Evolutionary conservation across 2,888 invertebrate species (phyloP).

Genomic region (Nomada fabriciana): DNA sequence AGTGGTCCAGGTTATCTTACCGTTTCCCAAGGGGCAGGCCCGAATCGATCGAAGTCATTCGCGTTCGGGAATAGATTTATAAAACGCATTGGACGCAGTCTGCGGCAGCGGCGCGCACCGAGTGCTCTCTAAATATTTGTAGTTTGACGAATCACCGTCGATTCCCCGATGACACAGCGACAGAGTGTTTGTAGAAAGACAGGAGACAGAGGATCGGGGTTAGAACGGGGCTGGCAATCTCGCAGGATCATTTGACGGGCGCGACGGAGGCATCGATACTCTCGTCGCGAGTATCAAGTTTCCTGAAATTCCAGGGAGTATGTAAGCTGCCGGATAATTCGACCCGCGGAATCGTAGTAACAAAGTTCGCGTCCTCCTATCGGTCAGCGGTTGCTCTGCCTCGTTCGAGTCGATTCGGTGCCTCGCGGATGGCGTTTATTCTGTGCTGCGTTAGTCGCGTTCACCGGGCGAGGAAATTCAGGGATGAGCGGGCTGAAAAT

Average conservation of each 20-base stretch:
- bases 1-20: no score
- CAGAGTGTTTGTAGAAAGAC: slow-evolving; percentile 41
- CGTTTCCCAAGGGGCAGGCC: background rate
- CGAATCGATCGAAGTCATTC: slow-evolving; percentile 14
- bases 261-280: slow-evolving; percentile 46
- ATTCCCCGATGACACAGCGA: slow-evolving; percentile 29
- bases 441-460: slow-evolving; percentile 3
- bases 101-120: background rate
- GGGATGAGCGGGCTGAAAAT: slow-evolving; percentile 9
- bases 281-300: slow-evolving; percentile 22
- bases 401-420: no score
- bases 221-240: slow-evolving; percentile 51
- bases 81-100: slow-evolving; percentile 36
- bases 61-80: slow-evolving; percentile 36
- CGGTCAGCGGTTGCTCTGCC: background rate
- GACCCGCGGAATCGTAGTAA: slow-evolving; percentile 9
- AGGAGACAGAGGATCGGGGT: slow-evolving; percentile 42
- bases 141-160: slow-evolving; percentile 38
- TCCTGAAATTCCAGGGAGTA: no score
- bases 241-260: slow-evolving; percentile 44
- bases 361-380: slow-evolving; percentile 43
- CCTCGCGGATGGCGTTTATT: slow-evolving; percentile 14
- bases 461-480: slow-evolving; percentile 16
- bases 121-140: slow-evolving; percentile 56
- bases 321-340: no score